Base-by-base conservation (phyloP, 1,140 invertebrate species). In the Cyphomyrmex costatus region DNA sequence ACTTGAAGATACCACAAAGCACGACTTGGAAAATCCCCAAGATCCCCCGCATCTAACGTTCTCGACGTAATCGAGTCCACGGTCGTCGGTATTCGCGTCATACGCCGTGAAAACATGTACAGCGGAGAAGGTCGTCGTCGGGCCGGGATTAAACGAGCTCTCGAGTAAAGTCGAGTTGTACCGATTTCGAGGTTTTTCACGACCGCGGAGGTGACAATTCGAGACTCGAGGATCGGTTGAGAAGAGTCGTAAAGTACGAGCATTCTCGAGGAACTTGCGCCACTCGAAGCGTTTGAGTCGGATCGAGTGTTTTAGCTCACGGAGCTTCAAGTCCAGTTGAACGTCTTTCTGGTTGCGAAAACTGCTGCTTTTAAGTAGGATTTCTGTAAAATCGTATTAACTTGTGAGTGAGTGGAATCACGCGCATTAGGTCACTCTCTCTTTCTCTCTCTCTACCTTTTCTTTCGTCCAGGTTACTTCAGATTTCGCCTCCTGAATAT, bases 1-100 rank as follows among this genome's bases (percentile, higher is more conserved):
- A 76, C 70, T 87, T 66, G 63, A 71, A 51, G 19, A 49, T 30
- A 63, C 30, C 49, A 87, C 85, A 88, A 88, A 87, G 78, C 86
- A 58, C 71, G 49, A 83, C 85, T 84, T 63, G 21, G 63, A 80
- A 87, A 87, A 73, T 61, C 63, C 53, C 46, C 53, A 27, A 33
- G 77, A 65, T 83, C 24, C 7, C 33, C 27, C 70, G 86, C 36
- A n/a, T 30, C 77, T 79, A 76, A 78, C 63, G 58, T 77, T 80
- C 30, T 33, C 51, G 24, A 58, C 61, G 63, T 86, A 82, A 86
- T 82, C 68, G 87, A 88, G 61, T 74, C 61, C 77, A 77, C 24
- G 85, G 21, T 83, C 70, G 33, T 49, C 71, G 36, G 33, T 53
- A 42, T 56, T 61, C 33, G 19, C 66, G 79, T 61, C 42, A 42